These are phyloP conservation scores for Scopus umbretta DNA, from an alignment of 2,113 vertebrate species.

Conservation along the genomic window DNA sequence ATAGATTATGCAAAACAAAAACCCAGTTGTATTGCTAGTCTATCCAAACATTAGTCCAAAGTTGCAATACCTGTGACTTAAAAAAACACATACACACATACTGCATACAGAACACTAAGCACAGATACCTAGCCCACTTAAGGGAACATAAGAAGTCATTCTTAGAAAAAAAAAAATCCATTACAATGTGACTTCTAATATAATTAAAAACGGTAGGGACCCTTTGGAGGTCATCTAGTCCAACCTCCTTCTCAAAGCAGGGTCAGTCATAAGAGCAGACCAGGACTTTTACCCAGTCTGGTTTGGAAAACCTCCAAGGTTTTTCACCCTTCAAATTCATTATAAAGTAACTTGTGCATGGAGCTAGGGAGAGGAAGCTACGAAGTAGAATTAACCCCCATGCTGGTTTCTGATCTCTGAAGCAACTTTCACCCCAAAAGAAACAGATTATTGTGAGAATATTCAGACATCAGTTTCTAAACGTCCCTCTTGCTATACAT, in stretches of 20 bases:
- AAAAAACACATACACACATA: neutral
- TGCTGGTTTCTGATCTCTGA: neutral
- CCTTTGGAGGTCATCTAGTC: neutral
- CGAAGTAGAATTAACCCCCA: fast-evolving
- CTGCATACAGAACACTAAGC: neutral
- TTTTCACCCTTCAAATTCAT: neutral
- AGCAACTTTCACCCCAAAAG: neutral
- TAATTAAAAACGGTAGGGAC: neutral
- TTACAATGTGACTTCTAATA: neutral
- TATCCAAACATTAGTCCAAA: neutral
- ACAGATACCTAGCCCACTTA: neutral
- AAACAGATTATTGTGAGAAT: neutral
- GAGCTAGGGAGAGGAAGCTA: neutral
- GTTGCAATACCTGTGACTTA: neutral
- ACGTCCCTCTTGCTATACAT: neutral
- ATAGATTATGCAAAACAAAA: neutral
- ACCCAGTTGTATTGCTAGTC: neutral
- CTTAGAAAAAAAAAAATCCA: neutral
- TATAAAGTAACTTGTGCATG: neutral
- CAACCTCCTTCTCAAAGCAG: neutral
- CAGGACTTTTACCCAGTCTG: neutral
- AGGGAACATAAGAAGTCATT: neutral
- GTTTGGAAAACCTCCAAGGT: neutral
- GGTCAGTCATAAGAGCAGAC: neutral
- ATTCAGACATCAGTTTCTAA: neutral